Evolutionary conservation across 2,888 invertebrate species (phyloP), one percentile per base, ranked within the genome.

Genomic region (Pseudolycoriella hygida): DNA sequence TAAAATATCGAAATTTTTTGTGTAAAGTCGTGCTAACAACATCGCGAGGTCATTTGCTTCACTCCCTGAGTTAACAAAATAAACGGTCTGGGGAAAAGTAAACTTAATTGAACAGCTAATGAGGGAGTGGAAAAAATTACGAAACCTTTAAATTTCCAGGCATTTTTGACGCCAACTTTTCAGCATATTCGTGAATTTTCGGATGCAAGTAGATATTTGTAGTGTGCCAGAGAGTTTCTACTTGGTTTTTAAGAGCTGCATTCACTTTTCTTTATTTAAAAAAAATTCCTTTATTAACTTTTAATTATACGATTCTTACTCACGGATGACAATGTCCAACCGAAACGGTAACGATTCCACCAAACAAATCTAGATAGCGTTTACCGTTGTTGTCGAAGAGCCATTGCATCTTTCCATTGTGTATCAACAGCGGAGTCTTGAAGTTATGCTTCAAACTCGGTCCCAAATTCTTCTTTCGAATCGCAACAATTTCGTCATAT

Each of bases 281-380:
- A 6, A 30, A 30, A 30, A 30, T 10, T 10, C 30, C 6, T 30
- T 11, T 30, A 10, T 30, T 10, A 30, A 30, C 6, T 30, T 6
- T 30, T 30, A 30, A 30, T 30, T 11, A 30, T 12, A 34, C 34
- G 11, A 8, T 34, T 34, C 4, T 12, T 34, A 34, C 85, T 80
- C 71, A 93, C 90, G 96, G 94, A 69, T 97, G 97, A 60, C 90
- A 92, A 62, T 97, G 97, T 17, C 96, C 96, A 2, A 96, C 92
- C 45, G 92, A 92, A 34, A 97, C 88, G 0, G 97, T 98, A 14
- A 93, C 94, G 54, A 98, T 96, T 6, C 97, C 97, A 4, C 81
- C 96, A 60, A 93, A 90, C 70, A 97, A 77, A 62, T 98, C 97
- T 51, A 98, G 70, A 63, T 94, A 98, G 54, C 89, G 72, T 50